These are phyloP conservation scores for Drosophila gunungcola DNA, from an alignment of 1,140 invertebrate genomes.

Conservation along the genomic window DNA sequence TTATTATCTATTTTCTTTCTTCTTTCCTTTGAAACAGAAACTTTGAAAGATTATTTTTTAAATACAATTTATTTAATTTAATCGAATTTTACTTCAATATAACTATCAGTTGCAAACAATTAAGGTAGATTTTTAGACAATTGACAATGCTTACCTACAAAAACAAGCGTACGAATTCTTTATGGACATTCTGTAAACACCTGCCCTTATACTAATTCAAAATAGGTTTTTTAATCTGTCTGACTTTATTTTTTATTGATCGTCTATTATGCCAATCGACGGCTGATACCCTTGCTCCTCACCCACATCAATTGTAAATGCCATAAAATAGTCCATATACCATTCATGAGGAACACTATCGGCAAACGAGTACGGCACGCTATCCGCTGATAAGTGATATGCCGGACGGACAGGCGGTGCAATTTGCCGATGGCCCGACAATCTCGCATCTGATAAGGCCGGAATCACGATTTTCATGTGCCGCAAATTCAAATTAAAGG, in stretches of 20 bases:
- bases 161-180: too few species aligned
- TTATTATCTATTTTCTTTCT: too few species aligned
- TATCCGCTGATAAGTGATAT: slow-evolving; percentile 52
- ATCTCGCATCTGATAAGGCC: slow-evolving; percentile 67
- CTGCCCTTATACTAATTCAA: too few species aligned
- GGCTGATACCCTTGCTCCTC: background rate
- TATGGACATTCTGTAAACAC: too few species aligned
- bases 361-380: slow-evolving; percentile 8
- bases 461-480: slow-evolving; percentile 78
- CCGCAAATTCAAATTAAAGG: slow-evolving; percentile 78
- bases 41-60: too few species aligned
- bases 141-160: too few species aligned
- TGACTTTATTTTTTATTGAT: background rate
- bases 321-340: slow-evolving; percentile 20
- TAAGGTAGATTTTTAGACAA: too few species aligned
- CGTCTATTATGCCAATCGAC: background rate
- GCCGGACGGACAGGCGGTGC: slow-evolving; percentile 52
- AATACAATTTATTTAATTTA: too few species aligned
- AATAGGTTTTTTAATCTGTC: too few species aligned
- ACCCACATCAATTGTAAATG: background rate
- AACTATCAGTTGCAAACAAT: too few species aligned
- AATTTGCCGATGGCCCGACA: slow-evolving; percentile 50
- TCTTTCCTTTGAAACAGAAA: too few species aligned
- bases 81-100: too few species aligned
- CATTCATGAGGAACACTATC: slow-evolving; percentile 16